Base-by-base conservation (phyloP, 2,797 vertebrate species). In the Atherinosoma microstoma region DNA sequence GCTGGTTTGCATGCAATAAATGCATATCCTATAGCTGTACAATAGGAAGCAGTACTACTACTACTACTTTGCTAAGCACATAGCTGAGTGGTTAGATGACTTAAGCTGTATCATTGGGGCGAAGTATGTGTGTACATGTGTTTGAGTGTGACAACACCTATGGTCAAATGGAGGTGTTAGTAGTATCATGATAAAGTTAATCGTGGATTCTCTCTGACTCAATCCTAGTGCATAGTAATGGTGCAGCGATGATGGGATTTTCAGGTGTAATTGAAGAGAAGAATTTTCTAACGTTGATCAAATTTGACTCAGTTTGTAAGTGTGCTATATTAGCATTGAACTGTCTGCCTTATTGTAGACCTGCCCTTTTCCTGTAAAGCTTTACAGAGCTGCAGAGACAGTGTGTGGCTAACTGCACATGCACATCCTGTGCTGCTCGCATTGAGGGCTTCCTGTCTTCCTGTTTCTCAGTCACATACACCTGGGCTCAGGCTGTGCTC, bases 341-440 rank as follows among this genome's bases (percentile, higher is more conserved):
- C 53, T 18, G 38, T 60, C 24, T 58, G 69, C 8, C 0, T 71
- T 36, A 22, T 16, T 15, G 47, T 70, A 6, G 4, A 63, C 47
- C 29, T 42, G 62, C 38, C 40, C 60, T 67, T 75, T 81, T 59
- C 64, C 64, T 58, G 65, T 66, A 60, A 38, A 35, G 75, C 51
- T 29, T 57, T 40, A 64, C 56, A 45, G 57, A 62, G 61, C 74
- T 72, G 64, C 82, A 35, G 45, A 78, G 74, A 59, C 58, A 51
- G 53, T 75, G 36, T 62, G 77, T 42, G 51, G 67, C 73, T 75
- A 36, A 34, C 64, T 76, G 74, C 84, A 78, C 51, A 73, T 74
- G 67, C 82, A 86, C 89, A 89, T 93, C 89, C 92, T 92, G 92
- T 91, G 90, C 78, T 76, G 88, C 85, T 88, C 76, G 61, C 81